Conservation (phyloP, 1,140 invertebrate species). For the Conus ventricosus region DNA sequence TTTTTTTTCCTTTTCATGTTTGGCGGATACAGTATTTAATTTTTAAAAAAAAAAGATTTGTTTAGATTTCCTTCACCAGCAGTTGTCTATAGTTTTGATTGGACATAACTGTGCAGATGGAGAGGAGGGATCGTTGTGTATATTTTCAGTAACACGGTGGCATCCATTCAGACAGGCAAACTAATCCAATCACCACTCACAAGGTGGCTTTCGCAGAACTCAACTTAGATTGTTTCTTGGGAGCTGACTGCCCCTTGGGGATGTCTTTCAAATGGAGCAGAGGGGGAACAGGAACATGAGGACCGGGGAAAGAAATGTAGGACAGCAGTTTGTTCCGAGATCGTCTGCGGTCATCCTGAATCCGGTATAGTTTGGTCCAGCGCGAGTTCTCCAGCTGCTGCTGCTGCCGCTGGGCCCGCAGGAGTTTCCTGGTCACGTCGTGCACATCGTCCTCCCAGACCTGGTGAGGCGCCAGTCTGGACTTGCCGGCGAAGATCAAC, state of each 20-base stretch:
- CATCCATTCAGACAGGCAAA: too few relatives aligned
- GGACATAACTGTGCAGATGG: too few relatives aligned
- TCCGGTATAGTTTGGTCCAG: not conserved
- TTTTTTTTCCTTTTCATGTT: too few relatives aligned
- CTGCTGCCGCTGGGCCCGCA: slow-evolving; percentile 46
- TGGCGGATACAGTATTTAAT: too few relatives aligned
- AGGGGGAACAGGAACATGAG: not conserved
- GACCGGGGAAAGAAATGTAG: not conserved
- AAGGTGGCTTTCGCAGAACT: not conserved
- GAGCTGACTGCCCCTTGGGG: not conserved
- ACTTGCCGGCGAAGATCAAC: not conserved
- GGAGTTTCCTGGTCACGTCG: slow-evolving; percentile 56
- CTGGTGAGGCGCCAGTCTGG: slow-evolving; percentile 38
- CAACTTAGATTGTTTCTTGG: not conserved
- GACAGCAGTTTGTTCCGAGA: not conserved
- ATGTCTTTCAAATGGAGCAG: not conserved
- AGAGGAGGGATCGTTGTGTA: too few relatives aligned
- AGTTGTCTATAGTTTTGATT: too few relatives aligned
- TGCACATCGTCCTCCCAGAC: slow-evolving; percentile 56
- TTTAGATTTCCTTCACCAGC: too few relatives aligned
- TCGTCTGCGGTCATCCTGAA: not conserved
- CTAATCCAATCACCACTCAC: too few relatives aligned
- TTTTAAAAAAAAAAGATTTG: too few relatives aligned
- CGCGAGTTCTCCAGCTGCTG: not conserved
- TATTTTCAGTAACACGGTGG: too few relatives aligned